A percentile compares a stretch with the other conserved stretches of the same genome.
Conservation (phyloP, 2,888 invertebrate species). For the Melieria picta region DNA sequence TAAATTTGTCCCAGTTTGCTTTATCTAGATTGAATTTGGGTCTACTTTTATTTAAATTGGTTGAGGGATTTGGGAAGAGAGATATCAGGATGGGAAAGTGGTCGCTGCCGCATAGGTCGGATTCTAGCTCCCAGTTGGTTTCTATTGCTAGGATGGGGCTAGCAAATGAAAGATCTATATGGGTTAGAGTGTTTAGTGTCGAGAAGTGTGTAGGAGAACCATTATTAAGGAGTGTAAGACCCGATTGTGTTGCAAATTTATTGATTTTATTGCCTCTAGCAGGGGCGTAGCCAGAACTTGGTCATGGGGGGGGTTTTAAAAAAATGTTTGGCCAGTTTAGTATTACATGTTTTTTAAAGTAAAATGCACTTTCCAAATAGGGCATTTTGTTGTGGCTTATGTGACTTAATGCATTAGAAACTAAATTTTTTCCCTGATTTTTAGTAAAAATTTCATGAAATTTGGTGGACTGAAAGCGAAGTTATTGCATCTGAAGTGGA, state of each 20-base stretch:
- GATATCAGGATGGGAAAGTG: slow-evolving; percentile 17
- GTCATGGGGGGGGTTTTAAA: no score
- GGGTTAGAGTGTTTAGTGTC: slow-evolving; percentile 36
- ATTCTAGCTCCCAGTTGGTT: background rate
- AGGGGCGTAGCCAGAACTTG: no score
- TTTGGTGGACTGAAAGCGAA: no score
- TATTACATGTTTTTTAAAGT: no score
- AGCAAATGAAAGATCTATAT: slow-evolving; percentile 37
- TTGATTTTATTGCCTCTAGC: slow-evolving; percentile 12
- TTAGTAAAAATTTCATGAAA: no score
- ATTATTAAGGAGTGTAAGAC: slow-evolving; percentile 17
- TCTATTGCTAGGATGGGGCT: slow-evolving; percentile 12
- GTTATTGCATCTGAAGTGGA: no score
- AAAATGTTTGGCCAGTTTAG: no score
- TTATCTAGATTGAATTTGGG: background rate
- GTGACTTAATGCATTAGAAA: no score
- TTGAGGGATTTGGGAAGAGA: background rate
- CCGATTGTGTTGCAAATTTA: slow-evolving; percentile 18
- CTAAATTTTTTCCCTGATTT: no score
- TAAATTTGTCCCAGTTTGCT: slow-evolving; percentile 13
- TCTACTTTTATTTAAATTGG: background rate
- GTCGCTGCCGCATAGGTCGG: slow-evolving; percentile 16
- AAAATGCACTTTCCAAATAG: no score
- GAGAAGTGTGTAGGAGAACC: slow-evolving; percentile 36
- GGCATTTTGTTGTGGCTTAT: no score